These are phyloP conservation scores for Malurus cyaneus DNA, from an alignment of 2,113 vertebrate species.

Conservation along the genomic window DNA sequence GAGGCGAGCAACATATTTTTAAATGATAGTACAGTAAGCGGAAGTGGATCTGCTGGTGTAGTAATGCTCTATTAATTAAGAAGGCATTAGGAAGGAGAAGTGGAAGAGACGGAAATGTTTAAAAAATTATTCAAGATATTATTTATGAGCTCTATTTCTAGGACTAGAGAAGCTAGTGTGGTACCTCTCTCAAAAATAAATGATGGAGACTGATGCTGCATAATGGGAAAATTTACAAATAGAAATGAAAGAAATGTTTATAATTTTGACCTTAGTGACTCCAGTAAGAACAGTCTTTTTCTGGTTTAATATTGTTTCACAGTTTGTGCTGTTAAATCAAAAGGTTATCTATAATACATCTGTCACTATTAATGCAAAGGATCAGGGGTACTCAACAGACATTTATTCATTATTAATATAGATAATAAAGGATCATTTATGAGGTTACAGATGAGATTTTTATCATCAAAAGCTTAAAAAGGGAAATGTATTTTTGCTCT, in stretches of 20 bases:
- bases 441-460: conserved; percentile 85
- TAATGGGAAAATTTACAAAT: conserved; percentile 60
- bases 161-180: neutral
- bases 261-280: conserved; percentile 74
- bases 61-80: conserved; percentile 56
- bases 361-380: conserved; percentile 79
- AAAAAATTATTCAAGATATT: conserved; percentile 51
- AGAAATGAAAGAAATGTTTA: conserved; percentile 64
- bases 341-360: conserved; percentile 86
- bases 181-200: conserved; percentile 16
- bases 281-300: conserved; percentile 67
- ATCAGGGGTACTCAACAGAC: conserved; percentile 81
- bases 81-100: conserved; percentile 34
- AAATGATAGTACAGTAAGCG: conserved; percentile 17
- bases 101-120: conserved; percentile 33
- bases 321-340: conserved; percentile 85
- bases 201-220: neutral
- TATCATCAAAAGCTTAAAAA: conserved; percentile 85
- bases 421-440: conserved; percentile 88
- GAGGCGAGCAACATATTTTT: conserved; percentile 39
- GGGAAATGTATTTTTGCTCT: conserved; percentile 82
- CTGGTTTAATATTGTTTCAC: conserved; percentile 79
- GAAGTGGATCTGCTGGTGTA: conserved; percentile 5
- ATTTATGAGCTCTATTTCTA: conserved; percentile 58
- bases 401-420: conserved; percentile 89